Evolutionary conservation across 1,140 invertebrate species (phyloP).

Genomic region (Euglossa dilemma): DNA sequence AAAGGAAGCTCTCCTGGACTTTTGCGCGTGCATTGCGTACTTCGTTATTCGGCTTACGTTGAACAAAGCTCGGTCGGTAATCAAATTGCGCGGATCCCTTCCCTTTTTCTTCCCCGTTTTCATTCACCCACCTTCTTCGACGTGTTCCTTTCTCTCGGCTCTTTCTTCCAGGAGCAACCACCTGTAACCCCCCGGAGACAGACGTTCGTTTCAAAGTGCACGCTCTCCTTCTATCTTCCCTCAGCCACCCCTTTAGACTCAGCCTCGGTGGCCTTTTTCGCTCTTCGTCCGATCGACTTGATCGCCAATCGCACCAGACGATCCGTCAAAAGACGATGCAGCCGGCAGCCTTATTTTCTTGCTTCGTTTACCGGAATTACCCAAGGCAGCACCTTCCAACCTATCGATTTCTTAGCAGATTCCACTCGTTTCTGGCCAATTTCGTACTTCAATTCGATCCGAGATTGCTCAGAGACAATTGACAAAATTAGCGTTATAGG

Average conservation of each 20-base stretch:
- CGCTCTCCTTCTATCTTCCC: neutral
- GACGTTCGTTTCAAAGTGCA: slow-evolving; percentile 41
- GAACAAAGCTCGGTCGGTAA: slow-evolving; percentile 18
- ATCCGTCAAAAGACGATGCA: slow-evolving; percentile 43
- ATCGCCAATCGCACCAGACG: slow-evolving; percentile 35
- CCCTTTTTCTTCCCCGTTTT: neutral
- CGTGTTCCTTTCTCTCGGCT: slow-evolving; percentile 34
- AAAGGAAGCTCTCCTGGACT: neutral
- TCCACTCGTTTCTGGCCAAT: neutral
- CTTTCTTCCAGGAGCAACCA: slow-evolving; percentile 61
- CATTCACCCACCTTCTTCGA: slow-evolving; percentile 10
- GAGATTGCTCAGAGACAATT: too few relatives aligned
- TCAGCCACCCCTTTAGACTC: neutral
- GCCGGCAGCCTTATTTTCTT: neutral
- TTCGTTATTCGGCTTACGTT: slow-evolving; percentile 11
- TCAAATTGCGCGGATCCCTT: neutral
- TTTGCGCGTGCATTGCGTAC: neutral
- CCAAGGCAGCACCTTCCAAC: neutral
- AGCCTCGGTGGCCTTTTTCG: slow-evolving; percentile 26
- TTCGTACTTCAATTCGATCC: neutral
- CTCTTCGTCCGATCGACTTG: slow-evolving; percentile 31
- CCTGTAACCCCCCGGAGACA: slow-evolving; percentile 63
- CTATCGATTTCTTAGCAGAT: neutral
- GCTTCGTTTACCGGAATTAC: neutral
- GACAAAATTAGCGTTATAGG: too few relatives aligned